Conservation (phyloP, 2,113 vertebrate genomes). For the Menidia beryllina region DNA sequence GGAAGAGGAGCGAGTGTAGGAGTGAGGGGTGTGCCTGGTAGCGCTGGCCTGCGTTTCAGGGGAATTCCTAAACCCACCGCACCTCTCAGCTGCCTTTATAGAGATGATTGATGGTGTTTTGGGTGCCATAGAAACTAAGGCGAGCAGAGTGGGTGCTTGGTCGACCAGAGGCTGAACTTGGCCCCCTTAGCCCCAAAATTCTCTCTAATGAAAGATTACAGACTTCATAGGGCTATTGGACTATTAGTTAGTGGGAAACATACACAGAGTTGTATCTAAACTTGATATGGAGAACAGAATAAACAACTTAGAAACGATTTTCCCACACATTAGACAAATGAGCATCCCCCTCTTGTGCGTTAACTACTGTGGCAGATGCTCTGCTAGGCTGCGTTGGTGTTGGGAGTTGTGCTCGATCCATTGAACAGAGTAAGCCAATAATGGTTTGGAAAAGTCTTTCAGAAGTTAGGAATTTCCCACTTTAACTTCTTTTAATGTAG, state of each 20-base stretch:
- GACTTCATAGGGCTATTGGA: not conserved
- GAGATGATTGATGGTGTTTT: conserved; percentile 61
- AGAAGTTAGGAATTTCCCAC: not conserved
- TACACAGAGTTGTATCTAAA: not conserved
- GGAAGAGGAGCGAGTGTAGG: conserved; percentile 40
- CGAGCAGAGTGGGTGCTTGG: conserved; percentile 3
- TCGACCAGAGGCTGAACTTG: conserved; percentile 29
- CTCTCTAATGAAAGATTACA: conserved; percentile 10
- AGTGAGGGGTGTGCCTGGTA: conserved; percentile 46
- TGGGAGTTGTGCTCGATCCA: too few relatives aligned
- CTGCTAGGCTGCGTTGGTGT: too few relatives aligned
- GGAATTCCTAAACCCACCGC: conserved; percentile 66
- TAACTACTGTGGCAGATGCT: too few relatives aligned
- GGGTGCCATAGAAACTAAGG: conserved; percentile 41
- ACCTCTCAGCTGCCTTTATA: conserved; percentile 61
- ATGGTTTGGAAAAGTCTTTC: not conserved
- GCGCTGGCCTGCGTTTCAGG: conserved; percentile 52
- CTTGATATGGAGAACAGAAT: too few relatives aligned
- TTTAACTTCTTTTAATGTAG: not conserved
- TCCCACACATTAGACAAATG: not conserved
- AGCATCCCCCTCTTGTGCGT: not conserved
- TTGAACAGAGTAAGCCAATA: not conserved
- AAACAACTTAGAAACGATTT: too few relatives aligned
- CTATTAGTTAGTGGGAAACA: not conserved
- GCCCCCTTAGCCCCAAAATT: conserved; percentile 33